These are phyloP conservation scores for Odiellus spinosus DNA, from an alignment of 2,888 invertebrate species.

Conservation along the genomic window DNA sequence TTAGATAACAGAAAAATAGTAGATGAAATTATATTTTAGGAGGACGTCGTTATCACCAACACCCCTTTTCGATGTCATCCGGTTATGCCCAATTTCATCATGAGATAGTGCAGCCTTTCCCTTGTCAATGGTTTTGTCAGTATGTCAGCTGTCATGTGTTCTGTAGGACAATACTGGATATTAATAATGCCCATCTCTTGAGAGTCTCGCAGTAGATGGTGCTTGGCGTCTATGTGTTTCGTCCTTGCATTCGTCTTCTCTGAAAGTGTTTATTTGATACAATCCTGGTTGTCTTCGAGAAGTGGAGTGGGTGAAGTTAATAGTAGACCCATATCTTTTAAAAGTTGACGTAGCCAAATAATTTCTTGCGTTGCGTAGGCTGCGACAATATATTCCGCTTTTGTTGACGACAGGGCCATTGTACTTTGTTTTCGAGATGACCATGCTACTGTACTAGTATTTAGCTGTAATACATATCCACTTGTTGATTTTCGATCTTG, in stretches of 20 bases:
- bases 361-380: slow-evolving; percentile 14
- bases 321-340: slow-evolving; percentile 3
- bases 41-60: too few species aligned
- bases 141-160: slow-evolving; percentile 2
- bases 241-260: slow-evolving; percentile 1
- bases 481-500: slow-evolving; percentile 14
- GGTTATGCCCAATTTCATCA: too few species aligned
- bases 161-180: slow-evolving; percentile 1
- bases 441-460: slow-evolving; percentile 7
- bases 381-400: slow-evolving; percentile 19
- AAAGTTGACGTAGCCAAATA: slow-evolving; percentile 5
- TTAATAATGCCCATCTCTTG: not conserved
- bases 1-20: too few species aligned
- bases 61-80: too few species aligned
- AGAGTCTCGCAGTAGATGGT: slow-evolving; percentile 1
- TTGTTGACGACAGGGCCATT: slow-evolving; percentile 19
- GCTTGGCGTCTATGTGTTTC: slow-evolving; percentile 4
- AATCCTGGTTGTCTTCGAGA: not conserved
- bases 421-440: slow-evolving; percentile 12
- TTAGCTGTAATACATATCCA: slow-evolving; percentile 9
- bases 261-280: not conserved
- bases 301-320: not conserved
- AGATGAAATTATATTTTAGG: too few species aligned
- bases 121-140: slow-evolving; percentile 1
- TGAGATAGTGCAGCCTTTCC: too few species aligned